Base-by-base conservation (phyloP, 1,140 invertebrate species). In the Eriosoma lanigerum region DNA sequence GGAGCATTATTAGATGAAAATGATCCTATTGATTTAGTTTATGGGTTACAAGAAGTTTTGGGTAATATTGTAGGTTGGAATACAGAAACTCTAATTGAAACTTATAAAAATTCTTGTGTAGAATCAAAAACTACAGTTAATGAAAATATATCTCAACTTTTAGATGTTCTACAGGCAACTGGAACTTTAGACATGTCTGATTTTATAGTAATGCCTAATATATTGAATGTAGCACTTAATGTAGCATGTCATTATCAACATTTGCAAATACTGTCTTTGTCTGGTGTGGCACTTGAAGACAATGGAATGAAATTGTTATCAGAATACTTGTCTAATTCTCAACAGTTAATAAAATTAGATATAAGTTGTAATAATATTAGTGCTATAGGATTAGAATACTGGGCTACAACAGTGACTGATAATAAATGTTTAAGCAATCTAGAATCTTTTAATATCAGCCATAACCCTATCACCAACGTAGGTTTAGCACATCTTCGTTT, bases 1-100 rank as follows among this genome's bases (percentile, higher is more conserved):
- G 91, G 91, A 4, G 91, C 90, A 13, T 87, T 91, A 24, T 87
- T 91, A 15, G 88, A 88, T 19, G 89, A 91, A 78, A 88, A 89
- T 6, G 91, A 92, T 85, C 86, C 89, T 0, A 78, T 83, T 52
- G 89, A 87, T 84, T 83, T 89, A 32, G 86, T 90, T 0, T 86
- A 91, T 3, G 86, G 88, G 0, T 86, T 89, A 0, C 88, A 89
- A 9, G 89, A 90, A 83, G 85, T 92, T 1, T 84, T 88, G 72
- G 90, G 89, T 12, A 88, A 86, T 68, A 88, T 92, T 46, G 85
- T 88, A 17, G 89, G 89, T 75, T 91, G 90, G 89, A 91, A 89
- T 83, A 86, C 90, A 1, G 89, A 89, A 0, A 88, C 90, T 0
- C 85, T 91, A 1, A 87, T 87, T 12, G 88, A 91, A 52, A 85